Evolutionary conservation across 1,140 invertebrate genomes (phyloP).

Genomic region (Drosophila aff.): DNA sequence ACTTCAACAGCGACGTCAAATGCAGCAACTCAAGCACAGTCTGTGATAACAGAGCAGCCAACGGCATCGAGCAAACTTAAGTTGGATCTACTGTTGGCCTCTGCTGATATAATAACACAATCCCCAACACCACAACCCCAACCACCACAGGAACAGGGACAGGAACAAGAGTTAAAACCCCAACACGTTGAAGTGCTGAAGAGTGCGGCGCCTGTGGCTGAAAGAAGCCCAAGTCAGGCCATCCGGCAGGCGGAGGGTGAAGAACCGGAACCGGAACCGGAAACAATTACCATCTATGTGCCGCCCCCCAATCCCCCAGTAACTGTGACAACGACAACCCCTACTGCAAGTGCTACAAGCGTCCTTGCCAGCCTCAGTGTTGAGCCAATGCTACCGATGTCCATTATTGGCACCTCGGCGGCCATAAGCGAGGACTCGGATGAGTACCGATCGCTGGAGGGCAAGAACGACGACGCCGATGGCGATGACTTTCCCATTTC

Average conservation of each 20-base stretch:
- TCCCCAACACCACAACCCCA: constrained; percentile 61
- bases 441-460: constrained; percentile 84
- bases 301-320: constrained; percentile 26
- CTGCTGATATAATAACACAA: constrained; percentile 76
- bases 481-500: constrained; percentile 79
- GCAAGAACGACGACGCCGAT: constrained; percentile 75
- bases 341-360: constrained; percentile 18
- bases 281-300: constrained; percentile 54
- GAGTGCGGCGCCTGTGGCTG: constrained; percentile 25
- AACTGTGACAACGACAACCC: constrained; percentile 15
- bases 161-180: constrained; percentile 16
- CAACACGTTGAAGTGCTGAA: constrained; percentile 17
- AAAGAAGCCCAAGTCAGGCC: constrained; percentile 20
- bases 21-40: constrained; percentile 75
- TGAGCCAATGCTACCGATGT: constrained; percentile 50
- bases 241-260: constrained; percentile 14
- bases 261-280: constrained; percentile 7
- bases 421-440: constrained; percentile 80
- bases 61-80: constrained; percentile 80
- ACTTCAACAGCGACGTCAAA: background rate
- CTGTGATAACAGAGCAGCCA: constrained; percentile 85
- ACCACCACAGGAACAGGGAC: constrained; percentile 41
- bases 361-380: constrained; percentile 44
- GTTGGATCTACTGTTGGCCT: constrained; percentile 81
- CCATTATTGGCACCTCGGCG: constrained; percentile 57